Conservation (phyloP, 2,113 vertebrate species). For the Lontra canadensis region DNA sequence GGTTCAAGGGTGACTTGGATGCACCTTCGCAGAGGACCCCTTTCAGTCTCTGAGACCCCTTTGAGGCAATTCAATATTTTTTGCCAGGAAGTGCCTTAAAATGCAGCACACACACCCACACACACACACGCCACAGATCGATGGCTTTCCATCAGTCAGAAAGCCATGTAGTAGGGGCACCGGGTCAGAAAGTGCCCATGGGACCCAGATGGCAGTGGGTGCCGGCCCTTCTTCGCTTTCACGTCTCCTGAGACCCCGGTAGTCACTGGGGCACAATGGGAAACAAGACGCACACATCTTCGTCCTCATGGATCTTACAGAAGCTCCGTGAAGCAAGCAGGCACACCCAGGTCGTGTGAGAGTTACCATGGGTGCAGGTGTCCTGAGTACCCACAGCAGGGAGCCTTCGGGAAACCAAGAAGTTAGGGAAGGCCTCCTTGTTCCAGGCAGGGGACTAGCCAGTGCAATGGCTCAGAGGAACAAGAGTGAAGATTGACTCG, state of each 20-base stretch:
- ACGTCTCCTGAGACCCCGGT: not conserved
- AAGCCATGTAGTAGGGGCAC: not conserved
- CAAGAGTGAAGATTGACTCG: not conserved
- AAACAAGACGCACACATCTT: not conserved
- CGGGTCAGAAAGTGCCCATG: not conserved
- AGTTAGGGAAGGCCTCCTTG: not conserved
- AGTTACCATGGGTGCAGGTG: not conserved
- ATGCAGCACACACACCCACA: not conserved
- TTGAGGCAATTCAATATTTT: not conserved
- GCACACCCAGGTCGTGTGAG: accelerated
- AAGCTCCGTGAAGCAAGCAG: not conserved
- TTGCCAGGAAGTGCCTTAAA: not conserved
- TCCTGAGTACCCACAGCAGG: too few relatives aligned
- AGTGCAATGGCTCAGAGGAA: not conserved
- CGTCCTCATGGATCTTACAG: not conserved
- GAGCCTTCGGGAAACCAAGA: not conserved
- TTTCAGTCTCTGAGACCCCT: not conserved
- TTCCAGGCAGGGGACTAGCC: not conserved
- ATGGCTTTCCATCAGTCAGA: not conserved
- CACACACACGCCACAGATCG: too few relatives aligned
- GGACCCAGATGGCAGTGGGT: not conserved
- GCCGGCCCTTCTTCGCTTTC: not conserved
- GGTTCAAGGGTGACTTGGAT: not conserved
- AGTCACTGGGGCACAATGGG: not conserved
- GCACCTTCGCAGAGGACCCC: not conserved